Evolutionary conservation across 2,888 invertebrate genomes (phyloP).

Genomic region (Erebia aethiops): DNA sequence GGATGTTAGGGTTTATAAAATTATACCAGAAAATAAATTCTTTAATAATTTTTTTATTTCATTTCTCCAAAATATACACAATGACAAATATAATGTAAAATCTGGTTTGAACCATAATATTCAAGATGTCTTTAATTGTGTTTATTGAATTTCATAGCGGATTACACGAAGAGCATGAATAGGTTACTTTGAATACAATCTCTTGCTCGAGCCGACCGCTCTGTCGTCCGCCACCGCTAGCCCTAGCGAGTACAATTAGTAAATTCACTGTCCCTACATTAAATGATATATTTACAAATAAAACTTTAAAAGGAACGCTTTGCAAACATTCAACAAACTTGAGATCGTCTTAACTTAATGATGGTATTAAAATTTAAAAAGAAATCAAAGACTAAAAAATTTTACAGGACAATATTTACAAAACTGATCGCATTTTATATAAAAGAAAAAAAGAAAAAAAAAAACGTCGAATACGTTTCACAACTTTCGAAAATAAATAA

Average conservation of each 20-base stretch:
- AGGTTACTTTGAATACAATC: slow-evolving; percentile 71
- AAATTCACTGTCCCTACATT: slow-evolving; percentile 79
- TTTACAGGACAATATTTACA: slow-evolving; percentile 73
- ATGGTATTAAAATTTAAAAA: slow-evolving; percentile 75
- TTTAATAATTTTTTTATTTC: slow-evolving; percentile 80
- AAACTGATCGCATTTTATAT: slow-evolving; percentile 53
- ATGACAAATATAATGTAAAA: slow-evolving; percentile 76
- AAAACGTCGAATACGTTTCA: slow-evolving; percentile 75
- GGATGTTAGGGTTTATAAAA: slow-evolving; percentile 19
- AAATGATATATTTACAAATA: slow-evolving; percentile 80
- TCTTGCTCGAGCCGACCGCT: slow-evolving; percentile 57
- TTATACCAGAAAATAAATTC: slow-evolving; percentile 55
- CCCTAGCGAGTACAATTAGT: slow-evolving; percentile 72
- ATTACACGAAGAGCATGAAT: slow-evolving; percentile 78
- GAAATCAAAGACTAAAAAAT: slow-evolving; percentile 69
- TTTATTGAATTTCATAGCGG: slow-evolving; percentile 75
- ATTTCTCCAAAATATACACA: slow-evolving; percentile 83
- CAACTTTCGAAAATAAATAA: slow-evolving; percentile 81
- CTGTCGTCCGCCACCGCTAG: slow-evolving; percentile 52
- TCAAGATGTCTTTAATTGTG: slow-evolving; percentile 73
- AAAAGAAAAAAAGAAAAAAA: slow-evolving; percentile 51
- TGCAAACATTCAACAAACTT: slow-evolving; percentile 83
- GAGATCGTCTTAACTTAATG: slow-evolving; percentile 83
- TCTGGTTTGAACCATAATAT: slow-evolving; percentile 69
- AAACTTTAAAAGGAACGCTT: slow-evolving; percentile 83